These are phyloP conservation scores for Paramisgurnus dabryanus DNA, from an alignment of 2,113 vertebrate species.

Conservation along the genomic window DNA sequence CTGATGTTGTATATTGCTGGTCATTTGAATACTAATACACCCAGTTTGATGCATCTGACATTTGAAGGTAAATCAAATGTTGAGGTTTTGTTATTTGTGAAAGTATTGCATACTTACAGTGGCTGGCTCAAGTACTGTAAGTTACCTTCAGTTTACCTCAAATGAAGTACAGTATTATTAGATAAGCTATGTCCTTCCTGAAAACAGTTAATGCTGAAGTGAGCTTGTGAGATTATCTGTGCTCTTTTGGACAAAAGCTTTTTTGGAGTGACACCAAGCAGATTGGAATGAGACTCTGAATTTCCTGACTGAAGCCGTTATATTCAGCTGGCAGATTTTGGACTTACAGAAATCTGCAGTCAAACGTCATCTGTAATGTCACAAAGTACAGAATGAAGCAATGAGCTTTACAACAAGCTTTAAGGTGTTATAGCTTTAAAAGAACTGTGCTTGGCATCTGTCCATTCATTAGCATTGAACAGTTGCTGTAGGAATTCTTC, in stretches of 20 bases:
- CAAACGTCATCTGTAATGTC: neutral
- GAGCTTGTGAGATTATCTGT: conserved; percentile 67
- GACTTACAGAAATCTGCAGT: neutral
- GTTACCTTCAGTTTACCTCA: conserved; percentile 35
- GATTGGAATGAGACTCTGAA: conserved; percentile 57
- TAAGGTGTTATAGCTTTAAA: conserved; percentile 47
- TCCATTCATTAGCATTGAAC: conserved; percentile 58
- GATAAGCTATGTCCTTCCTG: conserved; percentile 63
- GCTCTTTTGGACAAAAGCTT: conserved; percentile 67
- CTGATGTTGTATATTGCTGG: too few relatives aligned
- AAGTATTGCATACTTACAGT: too few relatives aligned
- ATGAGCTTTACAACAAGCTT: neutral
- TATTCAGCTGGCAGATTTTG: conserved; percentile 22
- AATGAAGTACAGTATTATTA: conserved; percentile 8
- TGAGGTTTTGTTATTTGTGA: too few relatives aligned
- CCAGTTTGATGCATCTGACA: too few relatives aligned
- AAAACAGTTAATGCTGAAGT: conserved; percentile 62
- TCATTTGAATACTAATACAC: too few relatives aligned
- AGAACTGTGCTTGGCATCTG: conserved; percentile 62
- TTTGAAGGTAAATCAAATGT: too few relatives aligned
- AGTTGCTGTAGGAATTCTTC: conserved; percentile 69
- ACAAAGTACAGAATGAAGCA: neutral
- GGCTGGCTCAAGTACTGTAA: neutral
- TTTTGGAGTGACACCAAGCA: conserved; percentile 68
- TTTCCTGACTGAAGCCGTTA: conserved; percentile 50